Conservation (phyloP, 92 coral and sea anemone species). For the Palythoa caribaeorum region DNA sequence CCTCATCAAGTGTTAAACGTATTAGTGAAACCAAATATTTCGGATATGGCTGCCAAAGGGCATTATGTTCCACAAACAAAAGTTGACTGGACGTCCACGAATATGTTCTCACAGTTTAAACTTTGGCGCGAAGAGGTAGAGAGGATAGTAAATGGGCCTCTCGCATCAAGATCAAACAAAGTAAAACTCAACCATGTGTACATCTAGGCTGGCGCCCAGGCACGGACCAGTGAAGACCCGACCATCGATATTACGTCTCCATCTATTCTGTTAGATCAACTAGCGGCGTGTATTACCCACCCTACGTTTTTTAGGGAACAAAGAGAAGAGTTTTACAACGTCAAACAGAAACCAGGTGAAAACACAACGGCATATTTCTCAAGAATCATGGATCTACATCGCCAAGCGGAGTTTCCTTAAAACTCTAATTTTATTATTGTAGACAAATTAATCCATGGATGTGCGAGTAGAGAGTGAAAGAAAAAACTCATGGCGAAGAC, state of each 20-base stretch:
- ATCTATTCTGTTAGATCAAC: conserved; percentile 63
- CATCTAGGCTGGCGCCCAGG: conserved; percentile 84
- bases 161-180: conserved; percentile 71
- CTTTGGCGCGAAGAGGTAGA: conserved; percentile 77
- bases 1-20: conserved; percentile 6
- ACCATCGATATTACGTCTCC: conserved; percentile 39
- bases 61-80: conserved; percentile 71
- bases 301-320: conserved; percentile 73
- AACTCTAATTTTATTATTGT: conserved; percentile 66
- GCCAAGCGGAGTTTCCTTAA: conserved; percentile 72
- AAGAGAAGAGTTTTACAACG: no score
- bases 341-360: conserved; percentile 62
- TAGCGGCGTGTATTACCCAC: conserved; percentile 73
- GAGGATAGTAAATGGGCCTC: conserved; percentile 67
- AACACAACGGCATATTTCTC: conserved; percentile 69
- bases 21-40: neutral
- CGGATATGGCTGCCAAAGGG: conserved; percentile 61
- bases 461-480: conserved; percentile 56
- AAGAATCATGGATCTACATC: conserved; percentile 64
- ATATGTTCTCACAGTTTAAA: conserved; percentile 68
- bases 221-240: conserved; percentile 63
- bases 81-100: conserved; percentile 78
- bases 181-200: conserved; percentile 69
- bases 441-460: conserved; percentile 76
- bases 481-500: conserved; percentile 62